phyloP scores from a whole-genome alignment of 2,797 vertebrate species.

The Alfaro cultratus region DNA sequence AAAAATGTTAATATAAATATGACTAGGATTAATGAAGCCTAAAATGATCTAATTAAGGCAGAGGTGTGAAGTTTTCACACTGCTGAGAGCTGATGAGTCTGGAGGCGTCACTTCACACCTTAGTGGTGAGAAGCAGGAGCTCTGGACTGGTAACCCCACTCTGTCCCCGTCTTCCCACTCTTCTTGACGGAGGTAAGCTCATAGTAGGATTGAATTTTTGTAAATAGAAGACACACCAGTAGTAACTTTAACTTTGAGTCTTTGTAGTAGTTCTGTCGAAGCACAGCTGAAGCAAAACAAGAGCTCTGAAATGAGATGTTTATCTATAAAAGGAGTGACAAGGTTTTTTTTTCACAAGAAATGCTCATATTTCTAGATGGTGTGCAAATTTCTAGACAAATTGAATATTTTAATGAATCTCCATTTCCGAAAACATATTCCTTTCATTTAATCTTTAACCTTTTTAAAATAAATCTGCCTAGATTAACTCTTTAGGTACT shows the following conservation, averaged over 20 bases:
- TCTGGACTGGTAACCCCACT: conserved; percentile 25
- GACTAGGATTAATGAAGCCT: conserved; percentile 73
- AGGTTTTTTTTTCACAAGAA: background rate
- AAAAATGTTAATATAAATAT: conserved; percentile 43
- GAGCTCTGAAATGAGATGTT: background rate
- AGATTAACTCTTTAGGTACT: background rate
- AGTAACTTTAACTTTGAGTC: background rate
- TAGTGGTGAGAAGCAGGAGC: conserved; percentile 73
- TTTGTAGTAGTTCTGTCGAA: background rate
- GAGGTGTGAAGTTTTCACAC: conserved; percentile 78
- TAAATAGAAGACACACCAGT: background rate
- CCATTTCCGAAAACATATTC: background rate
- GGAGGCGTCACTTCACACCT: conserved; percentile 78
- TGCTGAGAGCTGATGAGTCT: conserved; percentile 67
- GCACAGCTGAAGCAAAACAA: background rate
- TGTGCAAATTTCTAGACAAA: background rate
- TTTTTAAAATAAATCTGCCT: background rate
- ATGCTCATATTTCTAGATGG: background rate
- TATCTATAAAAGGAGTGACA: background rate
- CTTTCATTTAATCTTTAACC: background rate
- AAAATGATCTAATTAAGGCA: conserved; percentile 64
- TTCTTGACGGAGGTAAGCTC: accelerated
- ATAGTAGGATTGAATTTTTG: background rate
- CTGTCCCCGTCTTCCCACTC: background rate
- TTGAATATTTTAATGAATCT: background rate